Evolutionary conservation across 2,888 invertebrate genomes (phyloP).

Genomic region (Seira sanloemensis): DNA sequence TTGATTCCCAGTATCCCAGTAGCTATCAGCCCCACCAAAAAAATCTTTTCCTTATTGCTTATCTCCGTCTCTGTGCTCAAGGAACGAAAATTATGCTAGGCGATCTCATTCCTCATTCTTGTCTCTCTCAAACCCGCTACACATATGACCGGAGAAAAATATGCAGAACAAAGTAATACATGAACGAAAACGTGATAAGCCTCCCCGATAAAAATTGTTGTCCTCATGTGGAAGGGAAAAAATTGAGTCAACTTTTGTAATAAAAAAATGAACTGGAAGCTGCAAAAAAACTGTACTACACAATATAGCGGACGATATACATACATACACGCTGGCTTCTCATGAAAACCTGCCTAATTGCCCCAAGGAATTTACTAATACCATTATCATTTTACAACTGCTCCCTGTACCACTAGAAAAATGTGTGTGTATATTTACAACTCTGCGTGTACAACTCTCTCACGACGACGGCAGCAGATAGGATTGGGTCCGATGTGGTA

Average conservation of each 20-base stretch:
- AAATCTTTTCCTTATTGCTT: neutral
- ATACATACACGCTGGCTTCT: neutral
- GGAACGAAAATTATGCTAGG: neutral
- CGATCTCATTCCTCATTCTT: neutral
- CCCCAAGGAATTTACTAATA: constrained; percentile 48
- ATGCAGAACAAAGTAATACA: neutral
- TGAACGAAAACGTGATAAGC: neutral
- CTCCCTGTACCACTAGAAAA: neutral
- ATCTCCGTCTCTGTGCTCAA: too few species aligned
- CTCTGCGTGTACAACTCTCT: neutral
- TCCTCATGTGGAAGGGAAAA: neutral
- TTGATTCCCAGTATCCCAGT: too few species aligned
- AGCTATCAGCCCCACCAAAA: neutral
- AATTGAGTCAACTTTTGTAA: neutral
- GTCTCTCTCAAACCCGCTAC: too few species aligned
- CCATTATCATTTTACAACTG: neutral
- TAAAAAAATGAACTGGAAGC: neutral
- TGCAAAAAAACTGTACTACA: neutral
- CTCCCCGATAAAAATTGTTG: neutral
- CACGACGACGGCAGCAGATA: neutral
- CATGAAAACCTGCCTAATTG: constrained; percentile 49
- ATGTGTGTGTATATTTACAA: neutral
- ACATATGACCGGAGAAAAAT: neutral
- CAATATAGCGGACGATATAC: neutral
- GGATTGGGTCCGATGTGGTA: neutral